Evolutionary conservation across 1,140 invertebrate species (phyloP).

Genomic region (Drosophila nikananu): DNA sequence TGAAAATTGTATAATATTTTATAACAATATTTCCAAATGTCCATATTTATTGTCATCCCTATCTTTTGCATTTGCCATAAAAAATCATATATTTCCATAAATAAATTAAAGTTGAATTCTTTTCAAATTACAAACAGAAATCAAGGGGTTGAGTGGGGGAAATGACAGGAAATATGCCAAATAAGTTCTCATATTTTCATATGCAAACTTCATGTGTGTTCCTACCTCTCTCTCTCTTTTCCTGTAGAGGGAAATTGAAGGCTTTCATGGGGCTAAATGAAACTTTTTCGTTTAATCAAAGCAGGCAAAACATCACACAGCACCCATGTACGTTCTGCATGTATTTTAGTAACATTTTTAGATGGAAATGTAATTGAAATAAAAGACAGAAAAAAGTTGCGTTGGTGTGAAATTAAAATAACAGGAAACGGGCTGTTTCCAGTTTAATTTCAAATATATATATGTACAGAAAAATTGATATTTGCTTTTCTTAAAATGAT

Average conservation of each 20-base stretch:
- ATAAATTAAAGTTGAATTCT: background rate
- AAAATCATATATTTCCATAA: background rate
- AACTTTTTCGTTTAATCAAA: slow-evolving; percentile 40
- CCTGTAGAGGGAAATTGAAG: slow-evolving; percentile 15
- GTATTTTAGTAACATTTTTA: background rate
- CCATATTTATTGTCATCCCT: background rate
- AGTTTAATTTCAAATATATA: background rate
- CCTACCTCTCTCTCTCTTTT: background rate
- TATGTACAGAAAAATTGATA: too few species aligned
- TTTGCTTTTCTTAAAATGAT: too few species aligned
- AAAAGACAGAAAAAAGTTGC: background rate
- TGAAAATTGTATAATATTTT: too few species aligned
- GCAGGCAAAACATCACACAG: slow-evolving; percentile 3
- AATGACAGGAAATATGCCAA: slow-evolving; percentile 56
- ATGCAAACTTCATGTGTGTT: slow-evolving; percentile 12
- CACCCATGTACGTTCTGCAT: slow-evolving; percentile 3
- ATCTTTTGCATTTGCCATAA: background rate
- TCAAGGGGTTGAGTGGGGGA: background rate
- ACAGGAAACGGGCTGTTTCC: background rate
- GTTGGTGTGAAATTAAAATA: background rate
- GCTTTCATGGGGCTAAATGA: slow-evolving; percentile 23
- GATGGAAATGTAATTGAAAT: background rate
- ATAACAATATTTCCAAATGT: background rate
- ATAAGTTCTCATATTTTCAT: slow-evolving; percentile 51
- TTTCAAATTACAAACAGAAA: background rate